A percentile compares a stretch with the other conserved stretches of the same genome.
These are phyloP conservation scores for Drosophila paulistorum DNA, from an alignment of 1,140 invertebrate species.

Conservation along the genomic window DNA sequence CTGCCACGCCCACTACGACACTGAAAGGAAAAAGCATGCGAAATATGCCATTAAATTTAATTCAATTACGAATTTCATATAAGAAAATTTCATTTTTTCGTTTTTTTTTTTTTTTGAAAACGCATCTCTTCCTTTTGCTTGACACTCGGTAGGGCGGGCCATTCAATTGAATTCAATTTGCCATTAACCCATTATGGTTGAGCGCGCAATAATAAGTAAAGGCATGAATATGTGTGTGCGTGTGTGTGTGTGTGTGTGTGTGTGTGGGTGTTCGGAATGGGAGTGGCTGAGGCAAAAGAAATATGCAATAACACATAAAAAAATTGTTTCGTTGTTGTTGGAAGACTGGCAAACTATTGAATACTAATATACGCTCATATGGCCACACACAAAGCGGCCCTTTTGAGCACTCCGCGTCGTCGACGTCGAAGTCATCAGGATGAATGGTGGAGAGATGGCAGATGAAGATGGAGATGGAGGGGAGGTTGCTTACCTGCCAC, in stretches of 20 bases:
- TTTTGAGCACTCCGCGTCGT: constrained; percentile 52
- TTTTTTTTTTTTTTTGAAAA: constrained; percentile 34
- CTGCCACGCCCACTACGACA: constrained; percentile 30
- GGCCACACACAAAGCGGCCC: constrained; percentile 64
- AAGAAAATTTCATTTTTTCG: constrained; percentile 24
- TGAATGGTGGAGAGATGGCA: too few relatives aligned
- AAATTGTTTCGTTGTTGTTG: constrained; percentile 31
- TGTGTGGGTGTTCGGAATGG: background rate
- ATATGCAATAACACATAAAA: constrained; percentile 81
- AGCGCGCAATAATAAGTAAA: constrained; percentile 69
- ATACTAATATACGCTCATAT: constrained; percentile 62
- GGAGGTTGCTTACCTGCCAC: constrained; percentile 14
- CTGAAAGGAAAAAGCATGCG: constrained; percentile 42
- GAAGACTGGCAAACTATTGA: constrained; percentile 67
- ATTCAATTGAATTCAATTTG: constrained; percentile 77
- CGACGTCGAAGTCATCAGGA: constrained; percentile 43
- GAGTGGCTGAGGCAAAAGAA: constrained; percentile 33
- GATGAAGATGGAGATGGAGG: background rate
- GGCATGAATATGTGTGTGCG: constrained; percentile 22
- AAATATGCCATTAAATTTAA: constrained; percentile 81
- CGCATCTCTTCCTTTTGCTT: constrained; percentile 25
- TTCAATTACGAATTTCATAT: constrained; percentile 79
- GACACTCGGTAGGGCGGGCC: constrained; percentile 27
- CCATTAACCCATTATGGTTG: constrained; percentile 80
- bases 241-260: background rate